Evolutionary conservation across 2,888 invertebrate genomes (phyloP).

Genomic region (Lycia hirtaria): DNA sequence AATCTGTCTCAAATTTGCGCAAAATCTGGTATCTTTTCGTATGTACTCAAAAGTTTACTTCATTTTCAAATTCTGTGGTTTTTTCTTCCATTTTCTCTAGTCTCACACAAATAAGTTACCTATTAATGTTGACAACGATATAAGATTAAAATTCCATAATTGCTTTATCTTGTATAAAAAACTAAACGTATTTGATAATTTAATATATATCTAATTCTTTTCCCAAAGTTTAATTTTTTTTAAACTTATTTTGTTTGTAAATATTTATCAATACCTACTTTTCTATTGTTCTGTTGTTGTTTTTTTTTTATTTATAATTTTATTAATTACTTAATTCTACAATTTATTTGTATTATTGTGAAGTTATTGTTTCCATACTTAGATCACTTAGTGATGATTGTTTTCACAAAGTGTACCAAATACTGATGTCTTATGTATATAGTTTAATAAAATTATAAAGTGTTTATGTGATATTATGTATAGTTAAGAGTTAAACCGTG

Average conservation of each 20-base stretch:
- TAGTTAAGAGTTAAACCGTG: constrained; percentile 85
- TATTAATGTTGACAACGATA: no score
- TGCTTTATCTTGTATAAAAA: no score
- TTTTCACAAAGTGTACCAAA: constrained; percentile 72
- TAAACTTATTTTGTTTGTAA: constrained; percentile 13
- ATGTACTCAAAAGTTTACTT: no score
- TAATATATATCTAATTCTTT: no score
- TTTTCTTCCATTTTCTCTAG: no score
- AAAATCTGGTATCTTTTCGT: no score
- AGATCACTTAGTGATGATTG: constrained; percentile 59
- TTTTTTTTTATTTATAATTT: constrained; percentile 30
- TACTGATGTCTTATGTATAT: constrained; percentile 71
- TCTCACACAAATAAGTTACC: no score
- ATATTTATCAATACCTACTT: constrained; percentile 14
- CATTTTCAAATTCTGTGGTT: no score
- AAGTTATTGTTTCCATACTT: constrained; percentile 46
- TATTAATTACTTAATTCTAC: constrained; percentile 30
- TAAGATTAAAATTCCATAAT: no score
- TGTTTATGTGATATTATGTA: constrained; percentile 85
- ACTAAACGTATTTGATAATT: no score
- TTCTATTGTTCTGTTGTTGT: constrained; percentile 5
- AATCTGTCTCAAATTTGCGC: no score
- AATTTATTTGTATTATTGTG: constrained; percentile 30
- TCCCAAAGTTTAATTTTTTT: neutral
- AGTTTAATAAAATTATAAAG: constrained; percentile 80